Evolutionary conservation across 2,888 invertebrate genomes (phyloP).

Genomic region (Phaedon cochleariae): DNA sequence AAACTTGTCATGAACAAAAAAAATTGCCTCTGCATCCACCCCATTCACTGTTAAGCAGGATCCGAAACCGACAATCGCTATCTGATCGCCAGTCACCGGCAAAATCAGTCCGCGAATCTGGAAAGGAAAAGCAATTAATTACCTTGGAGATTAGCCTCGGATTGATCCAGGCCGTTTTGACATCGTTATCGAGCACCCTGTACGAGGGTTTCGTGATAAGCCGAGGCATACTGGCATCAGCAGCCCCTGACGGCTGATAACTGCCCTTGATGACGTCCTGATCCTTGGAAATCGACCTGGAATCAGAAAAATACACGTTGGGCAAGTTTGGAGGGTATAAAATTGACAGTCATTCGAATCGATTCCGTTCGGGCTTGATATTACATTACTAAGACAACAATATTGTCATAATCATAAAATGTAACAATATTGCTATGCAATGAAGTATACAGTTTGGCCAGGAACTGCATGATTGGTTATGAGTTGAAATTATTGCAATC

Average conservation of each 20-base stretch:
- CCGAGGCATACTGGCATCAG: slow-evolving; percentile 54
- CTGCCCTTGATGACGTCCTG: slow-evolving; percentile 40
- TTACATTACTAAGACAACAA: no score
- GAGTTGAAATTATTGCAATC: no score
- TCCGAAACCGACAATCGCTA: background rate
- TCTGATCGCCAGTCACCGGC: background rate
- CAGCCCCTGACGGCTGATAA: slow-evolving; percentile 45
- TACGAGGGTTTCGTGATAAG: slow-evolving; percentile 65
- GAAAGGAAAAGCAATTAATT: slow-evolving; percentile 48
- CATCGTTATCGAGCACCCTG: slow-evolving; percentile 65
- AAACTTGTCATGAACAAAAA: no score
- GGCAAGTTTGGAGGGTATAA: no score
- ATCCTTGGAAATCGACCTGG: slow-evolving; percentile 54
- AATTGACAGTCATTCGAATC: background rate
- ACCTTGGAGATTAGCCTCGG: slow-evolving; percentile 68
- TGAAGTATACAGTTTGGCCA: no score
- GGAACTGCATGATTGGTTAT: no score
- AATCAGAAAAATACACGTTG: slow-evolving; percentile 42
- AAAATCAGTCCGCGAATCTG: slow-evolving; percentile 7
- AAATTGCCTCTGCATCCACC: no score
- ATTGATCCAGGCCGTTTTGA: slow-evolving; percentile 69
- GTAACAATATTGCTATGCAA: no score
- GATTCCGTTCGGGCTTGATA: no score
- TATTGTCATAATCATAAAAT: no score
- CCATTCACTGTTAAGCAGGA: background rate